Evolutionary conservation across 2,113 vertebrate genomes (phyloP), one percentile per base, ranked within the genome.

Genomic region (Ptilorrhoa leucosticta): DNA sequence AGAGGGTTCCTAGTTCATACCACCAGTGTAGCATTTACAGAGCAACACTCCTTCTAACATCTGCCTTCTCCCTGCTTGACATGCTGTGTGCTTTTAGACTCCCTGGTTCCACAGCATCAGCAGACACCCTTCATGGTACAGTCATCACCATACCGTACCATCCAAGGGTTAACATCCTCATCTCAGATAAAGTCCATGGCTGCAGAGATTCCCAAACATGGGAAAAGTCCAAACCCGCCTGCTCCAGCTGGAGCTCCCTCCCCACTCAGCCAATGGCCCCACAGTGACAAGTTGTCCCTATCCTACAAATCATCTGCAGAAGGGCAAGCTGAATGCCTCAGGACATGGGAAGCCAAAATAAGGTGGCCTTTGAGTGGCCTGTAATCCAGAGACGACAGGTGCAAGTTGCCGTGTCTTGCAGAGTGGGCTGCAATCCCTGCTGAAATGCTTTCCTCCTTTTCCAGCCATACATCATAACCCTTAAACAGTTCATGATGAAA

Each of bases 181-280:
- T 7, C 48, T 64, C 44, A 87, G 26, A 53, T 22, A 40, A 65
- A 68, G 30, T 3, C 10, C 0, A 0, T 40, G 22, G 13, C 44
- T 87, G 40, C 57, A 71, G 35, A 87, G 10, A 31, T 31, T 33
- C 54, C 35, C 40, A 60, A n/a, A 50, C 26, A 3, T 33, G 22
- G 20, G 21, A 16, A 56, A 79, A 40, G 9, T 15, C 24, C 53
- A 83, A 40, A 65, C 33, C 28, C 26, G 11, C 21, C n/a, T 45
- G 13, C 17, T 89, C 42, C 63, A 83, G 48, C 44, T 83, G n/a
- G 31, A 64, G 54, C 14, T 69, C 37, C 11, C 69, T 45, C 28
- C 31, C 15, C 0, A 0, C 28, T 47, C n/a, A 77, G 50, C 22
- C 63, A 40, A 9, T 0, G 1, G 23, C 12, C 18, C 39, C 42